Base-by-base conservation (phyloP, 1,140 invertebrate genomes). In the Pectinophora gossypiella region DNA sequence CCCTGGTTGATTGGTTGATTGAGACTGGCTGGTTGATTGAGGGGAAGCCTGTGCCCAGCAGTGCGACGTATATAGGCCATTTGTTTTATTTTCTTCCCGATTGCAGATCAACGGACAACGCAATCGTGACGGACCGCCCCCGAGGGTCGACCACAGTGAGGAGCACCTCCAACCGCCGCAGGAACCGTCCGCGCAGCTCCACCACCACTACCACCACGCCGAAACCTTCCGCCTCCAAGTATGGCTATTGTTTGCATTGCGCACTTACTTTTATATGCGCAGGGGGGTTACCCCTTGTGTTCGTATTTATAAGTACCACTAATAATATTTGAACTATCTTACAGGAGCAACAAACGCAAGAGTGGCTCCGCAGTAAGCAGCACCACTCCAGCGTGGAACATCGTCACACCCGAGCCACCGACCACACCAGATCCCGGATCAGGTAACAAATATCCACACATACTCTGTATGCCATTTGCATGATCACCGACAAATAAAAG, bases 381-480 rank as follows among this genome's bases (percentile, higher is more conserved):
- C 59, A 73, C 76, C 0, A 88, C 86, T 5, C 86, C 85, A 7
- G 46, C 75, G 0, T 88, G 84, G 86, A 84, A 78, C 51, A 56
- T 90, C 19, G 93, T 91, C 10, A 97, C 96, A 3, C 96, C 96
- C 0, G 92, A 93, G 64, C 95, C 96, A 48, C 96, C 96, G 2
- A 95, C 95, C 0, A 97, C 96, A 35, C 96, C 96, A 0, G 96
- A 97, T 86, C 94, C 95, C 0, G 95, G 94, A 58, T 91, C 93
- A 72, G 93, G 94, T 95, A 84, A n/a, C n/a, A n/a, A 85, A 40
- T 40, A 32, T 32, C n/a, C 27, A 32, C 22, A n/a, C n/a, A n/a
- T n/a, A n/a, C n/a, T n/a, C n/a, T n/a, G n/a, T n/a, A n/a, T n/a
- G n/a, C n/a, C n/a, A n/a, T n/a, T n/a, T n/a, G n/a, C n/a, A n/a